phyloP scores from a whole-genome alignment of 2,888 invertebrate genomes.

The Oscheius sp. region DNA sequence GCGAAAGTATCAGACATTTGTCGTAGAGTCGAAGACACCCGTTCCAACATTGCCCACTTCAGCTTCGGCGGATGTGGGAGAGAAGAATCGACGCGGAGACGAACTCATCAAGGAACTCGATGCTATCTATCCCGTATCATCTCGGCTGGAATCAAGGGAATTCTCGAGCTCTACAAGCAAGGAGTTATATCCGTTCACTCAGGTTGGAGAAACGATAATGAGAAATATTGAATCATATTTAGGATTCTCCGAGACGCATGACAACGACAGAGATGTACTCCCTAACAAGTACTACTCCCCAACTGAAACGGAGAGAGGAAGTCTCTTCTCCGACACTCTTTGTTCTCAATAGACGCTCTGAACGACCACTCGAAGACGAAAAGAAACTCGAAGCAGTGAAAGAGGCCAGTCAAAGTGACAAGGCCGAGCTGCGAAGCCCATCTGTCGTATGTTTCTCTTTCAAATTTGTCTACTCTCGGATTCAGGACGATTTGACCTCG shows the following conservation, averaged over 20 bases:
- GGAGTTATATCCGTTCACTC: slow-evolving; percentile 11
- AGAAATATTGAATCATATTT: neutral
- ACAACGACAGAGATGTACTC: slow-evolving; percentile 27
- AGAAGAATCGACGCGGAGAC: slow-evolving; percentile 15
- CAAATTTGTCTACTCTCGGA: neutral
- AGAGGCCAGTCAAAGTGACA: slow-evolving; percentile 36
- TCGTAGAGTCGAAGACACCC: slow-evolving; percentile 43
- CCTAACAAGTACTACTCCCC: slow-evolving; percentile 31
- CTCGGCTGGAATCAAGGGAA: slow-evolving; percentile 14
- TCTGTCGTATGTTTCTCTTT: slow-evolving; percentile 12
- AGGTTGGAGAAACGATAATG: neutral
- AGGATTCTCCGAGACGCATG: slow-evolving; percentile 17
- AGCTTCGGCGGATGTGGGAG: slow-evolving; percentile 12
- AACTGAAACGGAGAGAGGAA: slow-evolving; percentile 16
- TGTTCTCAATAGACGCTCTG: slow-evolving; percentile 17
- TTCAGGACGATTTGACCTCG: slow-evolving; percentile 53
- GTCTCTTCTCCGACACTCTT: slow-evolving; percentile 30
- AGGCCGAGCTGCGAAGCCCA: slow-evolving; percentile 28
- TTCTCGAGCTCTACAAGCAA: slow-evolving; percentile 5
- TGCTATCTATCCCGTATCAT: slow-evolving; percentile 19
- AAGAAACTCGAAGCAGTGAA: slow-evolving; percentile 23
- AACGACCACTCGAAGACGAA: slow-evolving; percentile 23
- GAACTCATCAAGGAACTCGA: slow-evolving; percentile 22
- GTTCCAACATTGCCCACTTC: slow-evolving; percentile 40
- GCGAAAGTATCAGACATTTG: slow-evolving; percentile 52